phyloP scores from a whole-genome alignment of 1,140 invertebrate genomes.

The Drosophila simulans region DNA sequence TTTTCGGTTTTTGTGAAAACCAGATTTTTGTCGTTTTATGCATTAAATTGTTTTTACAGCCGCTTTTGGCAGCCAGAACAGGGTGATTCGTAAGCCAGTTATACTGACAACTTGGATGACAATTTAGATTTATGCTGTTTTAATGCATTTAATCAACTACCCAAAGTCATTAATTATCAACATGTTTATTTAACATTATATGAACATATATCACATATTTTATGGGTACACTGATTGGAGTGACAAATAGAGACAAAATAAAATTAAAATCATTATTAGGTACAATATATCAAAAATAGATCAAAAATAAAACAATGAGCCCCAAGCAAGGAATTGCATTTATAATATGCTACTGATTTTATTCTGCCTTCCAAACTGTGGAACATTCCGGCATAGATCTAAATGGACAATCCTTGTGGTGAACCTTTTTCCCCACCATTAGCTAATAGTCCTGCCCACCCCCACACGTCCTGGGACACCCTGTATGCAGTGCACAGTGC shows the following conservation, averaged over 20 bases:
- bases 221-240: neutral
- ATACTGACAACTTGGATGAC: neutral
- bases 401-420: neutral
- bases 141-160: neutral
- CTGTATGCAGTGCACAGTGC: conserved; percentile 40
- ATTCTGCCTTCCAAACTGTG: neutral
- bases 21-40: conserved; percentile 83
- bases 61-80: conserved; percentile 65
- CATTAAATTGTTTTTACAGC: conserved; percentile 83
- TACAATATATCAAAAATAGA: too few relatives aligned
- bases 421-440: neutral
- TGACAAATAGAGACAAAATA: too few relatives aligned
- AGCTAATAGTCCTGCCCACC: conserved; percentile 15
- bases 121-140: neutral
- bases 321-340: too few relatives aligned
- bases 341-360: too few relatives aligned
- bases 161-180: neutral
- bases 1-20: conserved; percentile 77
- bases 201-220: neutral
- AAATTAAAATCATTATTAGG: too few relatives aligned
- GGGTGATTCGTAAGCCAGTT: conserved; percentile 42
- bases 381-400: too few relatives aligned
- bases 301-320: too few relatives aligned
- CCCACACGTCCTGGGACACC: conserved; percentile 38
- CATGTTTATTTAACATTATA: neutral